phyloP scores from a whole-genome alignment of 2,797 vertebrate species.

The Emydoidea blandingii region DNA sequence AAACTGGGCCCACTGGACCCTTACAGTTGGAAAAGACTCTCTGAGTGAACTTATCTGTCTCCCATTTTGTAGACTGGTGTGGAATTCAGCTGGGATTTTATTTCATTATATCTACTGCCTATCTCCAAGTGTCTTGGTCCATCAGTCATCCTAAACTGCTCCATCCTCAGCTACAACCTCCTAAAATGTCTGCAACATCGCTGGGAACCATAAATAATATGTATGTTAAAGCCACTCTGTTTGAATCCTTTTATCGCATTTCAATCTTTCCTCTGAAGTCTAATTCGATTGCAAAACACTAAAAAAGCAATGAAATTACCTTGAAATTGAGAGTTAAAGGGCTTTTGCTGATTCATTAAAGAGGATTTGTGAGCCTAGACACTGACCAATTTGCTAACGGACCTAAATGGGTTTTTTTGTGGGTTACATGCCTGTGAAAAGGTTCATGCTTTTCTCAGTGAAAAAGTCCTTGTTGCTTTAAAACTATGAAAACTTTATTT shows the following conservation, averaged over 20 bases:
- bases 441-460: background rate
- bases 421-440: slow-evolving; percentile 19
- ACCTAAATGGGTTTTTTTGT: slow-evolving; percentile 20
- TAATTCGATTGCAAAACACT: background rate
- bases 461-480: slow-evolving; percentile 41
- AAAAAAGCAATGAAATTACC: background rate
- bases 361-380: background rate
- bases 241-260: background rate
- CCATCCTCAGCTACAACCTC: background rate
- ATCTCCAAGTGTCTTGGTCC: background rate
- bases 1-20: background rate
- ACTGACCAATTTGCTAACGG: slow-evolving; percentile 29
- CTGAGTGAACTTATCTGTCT: background rate
- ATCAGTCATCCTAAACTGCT: background rate
- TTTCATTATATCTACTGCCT: background rate
- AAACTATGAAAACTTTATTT: slow-evolving; percentile 48
- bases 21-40: rapidly evolving
- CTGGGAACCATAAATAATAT: background rate
- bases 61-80: background rate
- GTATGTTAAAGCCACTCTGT: background rate
- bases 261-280: background rate
- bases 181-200: background rate
- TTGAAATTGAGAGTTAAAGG: background rate
- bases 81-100: background rate
- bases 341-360: background rate